A percentile compares a stretch with the other conserved stretches of the same genome.
Conservation (phyloP, 92 coral and sea anemone genomes). For the Montipora capitata region DNA sequence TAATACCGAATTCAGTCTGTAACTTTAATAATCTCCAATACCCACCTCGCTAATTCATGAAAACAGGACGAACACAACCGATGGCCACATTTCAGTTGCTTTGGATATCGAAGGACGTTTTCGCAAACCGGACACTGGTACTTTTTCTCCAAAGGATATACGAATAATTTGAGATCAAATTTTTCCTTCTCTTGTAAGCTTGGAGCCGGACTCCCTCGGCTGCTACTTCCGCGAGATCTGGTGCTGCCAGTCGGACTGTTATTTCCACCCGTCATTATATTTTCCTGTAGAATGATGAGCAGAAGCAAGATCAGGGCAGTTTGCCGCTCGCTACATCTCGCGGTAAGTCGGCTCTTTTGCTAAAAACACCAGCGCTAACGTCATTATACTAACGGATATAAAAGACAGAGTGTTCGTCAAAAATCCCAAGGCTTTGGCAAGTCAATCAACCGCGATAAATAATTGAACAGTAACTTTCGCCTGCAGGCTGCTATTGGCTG, state of each 20-base stretch:
- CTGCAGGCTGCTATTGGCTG: constrained; percentile 27
- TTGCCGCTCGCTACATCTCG: neutral
- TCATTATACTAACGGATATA: constrained; percentile 15
- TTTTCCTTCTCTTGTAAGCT: constrained; percentile 46
- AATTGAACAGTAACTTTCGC: constrained; percentile 45
- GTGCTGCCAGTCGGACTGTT: constrained; percentile 85
- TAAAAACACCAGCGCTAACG: constrained; percentile 8
- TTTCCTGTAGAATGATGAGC: constrained; percentile 51
- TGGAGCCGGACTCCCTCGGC: constrained; percentile 79
- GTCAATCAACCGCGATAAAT: constrained; percentile 48
- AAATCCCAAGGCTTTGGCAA: constrained; percentile 21
- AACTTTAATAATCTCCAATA: neutral
- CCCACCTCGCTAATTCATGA: constrained; percentile 74
- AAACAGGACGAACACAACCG: constrained; percentile 90
- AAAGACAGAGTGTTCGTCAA: constrained; percentile 22
- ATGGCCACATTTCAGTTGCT: constrained; percentile 89
- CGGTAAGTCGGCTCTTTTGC: neutral
- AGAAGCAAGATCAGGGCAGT: constrained; percentile 9
- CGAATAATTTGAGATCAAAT: constrained; percentile 50
- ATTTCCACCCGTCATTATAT: constrained; percentile 85
- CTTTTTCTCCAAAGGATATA: constrained; percentile 92
- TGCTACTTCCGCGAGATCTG: constrained; percentile 70
- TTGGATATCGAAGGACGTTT: constrained; percentile 87
- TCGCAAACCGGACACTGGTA: constrained; percentile 91
- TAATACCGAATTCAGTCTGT: neutral